Base-by-base conservation (phyloP, 2,113 vertebrate species). In the Prunella fulvescens region DNA sequence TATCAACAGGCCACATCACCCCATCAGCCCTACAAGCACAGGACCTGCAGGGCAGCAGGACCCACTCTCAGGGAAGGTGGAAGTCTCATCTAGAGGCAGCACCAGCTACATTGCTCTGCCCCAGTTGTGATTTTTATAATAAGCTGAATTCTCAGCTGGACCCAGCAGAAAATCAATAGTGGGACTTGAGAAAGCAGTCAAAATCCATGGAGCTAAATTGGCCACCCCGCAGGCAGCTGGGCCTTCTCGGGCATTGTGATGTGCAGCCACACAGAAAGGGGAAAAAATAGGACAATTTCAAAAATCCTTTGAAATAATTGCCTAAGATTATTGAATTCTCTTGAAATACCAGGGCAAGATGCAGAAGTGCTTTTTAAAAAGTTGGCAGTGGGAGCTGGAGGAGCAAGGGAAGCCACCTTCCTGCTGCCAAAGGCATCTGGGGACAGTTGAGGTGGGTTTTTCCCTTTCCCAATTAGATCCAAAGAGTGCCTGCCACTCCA, bases 91-190 rank as follows among this genome's bases (percentile, higher is more conserved):
- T 2, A 1, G 45, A 69, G 48, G 18, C 29, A 42, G 60, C 33
- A 17, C 7, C 1, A 0, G 44, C 3, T 5, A 17, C 1, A 5
- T 39, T 54, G 58, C 58, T 90, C 29, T 78, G 83, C 39, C 92
- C 81, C 17, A 18, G n/a, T 25, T 89, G 56, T 67, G 69, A 58
- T 64, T 71, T 83, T 78, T 93, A 58, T 77, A 92, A 92, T 86
- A 80, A 88, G 90, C 50, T 57, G 84, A 81, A 84, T 78, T 90
- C 85, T 94, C 88, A 45, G 87, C 64, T 91, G 81, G 66, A 78
- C 70, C 66, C 4, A 3, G 74, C 66, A 86, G 85, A 87, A 91
- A 95, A 94, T 90, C 86, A 77, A 92, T 82, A 60, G 84, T 1
- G 1, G 65, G 89, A 85, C 90, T 92, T 39, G 66, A 95, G 83